A percentile compares a stretch with the other conserved stretches of the same genome.
Evolutionary conservation across 1,140 invertebrate species (phyloP).

Genomic region (Sitobion miscanthi): DNA sequence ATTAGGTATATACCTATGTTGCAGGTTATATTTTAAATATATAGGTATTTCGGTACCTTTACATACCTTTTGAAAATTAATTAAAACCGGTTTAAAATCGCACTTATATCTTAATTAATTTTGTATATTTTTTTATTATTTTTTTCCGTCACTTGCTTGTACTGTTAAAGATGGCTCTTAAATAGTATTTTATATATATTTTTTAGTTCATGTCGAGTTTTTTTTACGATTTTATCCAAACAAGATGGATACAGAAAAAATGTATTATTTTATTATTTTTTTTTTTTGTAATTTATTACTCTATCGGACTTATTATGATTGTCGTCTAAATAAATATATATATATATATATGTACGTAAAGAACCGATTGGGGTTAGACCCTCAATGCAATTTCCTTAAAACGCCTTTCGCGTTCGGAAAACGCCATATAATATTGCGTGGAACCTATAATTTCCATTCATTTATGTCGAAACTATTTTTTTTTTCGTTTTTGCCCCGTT

Average conservation of each 20-base stretch:
- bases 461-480: conserved; percentile 34
- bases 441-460: conserved; percentile 44
- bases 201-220: conserved; percentile 25
- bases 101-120: not conserved
- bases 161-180: not conserved
- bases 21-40: not conserved
- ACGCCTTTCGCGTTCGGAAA: conserved; percentile 32
- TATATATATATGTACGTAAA: not conserved
- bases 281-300: conserved; percentile 41
- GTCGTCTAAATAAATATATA: conserved; percentile 27
- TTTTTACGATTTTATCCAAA: conserved; percentile 42
- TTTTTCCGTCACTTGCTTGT: not conserved
- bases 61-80: not conserved
- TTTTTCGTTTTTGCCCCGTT: not conserved
- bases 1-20: not conserved
- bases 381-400: conserved; percentile 45
- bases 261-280: not conserved
- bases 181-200: not conserved
- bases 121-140: not conserved
- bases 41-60: too few species aligned
- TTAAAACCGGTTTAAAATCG: not conserved
- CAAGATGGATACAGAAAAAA: conserved; percentile 32
- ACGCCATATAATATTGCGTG: conserved; percentile 25
- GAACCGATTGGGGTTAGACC: not conserved
- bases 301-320: not conserved